These are phyloP conservation scores for Cyaniris semiargus DNA, from an alignment of 2,888 invertebrate genomes.

Conservation along the genomic window DNA sequence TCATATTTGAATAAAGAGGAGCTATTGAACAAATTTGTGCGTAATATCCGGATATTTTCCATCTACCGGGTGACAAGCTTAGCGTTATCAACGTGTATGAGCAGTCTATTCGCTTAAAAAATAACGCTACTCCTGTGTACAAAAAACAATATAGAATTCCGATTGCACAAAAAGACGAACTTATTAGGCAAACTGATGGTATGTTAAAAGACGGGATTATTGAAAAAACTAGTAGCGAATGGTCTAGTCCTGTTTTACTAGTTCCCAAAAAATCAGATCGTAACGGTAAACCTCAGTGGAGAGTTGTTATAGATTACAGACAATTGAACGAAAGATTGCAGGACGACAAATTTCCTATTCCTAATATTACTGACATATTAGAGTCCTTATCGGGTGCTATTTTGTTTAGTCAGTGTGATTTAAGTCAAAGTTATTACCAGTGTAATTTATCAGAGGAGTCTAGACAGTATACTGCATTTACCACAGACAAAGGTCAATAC, in stretches of 20 bases:
- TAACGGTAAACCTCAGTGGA: neutral
- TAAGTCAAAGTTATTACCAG: conserved; percentile 31
- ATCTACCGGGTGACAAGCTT: too few species aligned
- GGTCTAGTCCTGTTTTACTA: conserved; percentile 8
- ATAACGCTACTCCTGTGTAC: conserved; percentile 1
- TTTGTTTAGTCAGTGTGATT: conserved; percentile 27
- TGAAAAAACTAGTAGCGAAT: conserved; percentile 10
- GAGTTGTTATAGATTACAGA: conserved; percentile 24
- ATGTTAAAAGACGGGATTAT: conserved; percentile 13
- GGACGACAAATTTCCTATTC: conserved; percentile 33
- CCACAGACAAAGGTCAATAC: conserved; percentile 31
- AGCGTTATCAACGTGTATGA: too few species aligned
- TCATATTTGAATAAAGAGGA: too few species aligned
- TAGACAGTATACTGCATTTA: conserved; percentile 35
- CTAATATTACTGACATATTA: conserved; percentile 33
- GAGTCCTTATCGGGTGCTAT: conserved; percentile 31
- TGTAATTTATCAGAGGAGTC: conserved; percentile 17
- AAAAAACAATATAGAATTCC: conserved; percentile 27
- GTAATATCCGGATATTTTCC: too few species aligned
- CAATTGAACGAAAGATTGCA: conserved; percentile 11
- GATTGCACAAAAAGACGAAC: neutral
- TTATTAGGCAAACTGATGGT: conserved; percentile 6
- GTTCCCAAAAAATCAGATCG: conserved; percentile 12
- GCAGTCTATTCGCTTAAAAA: too few species aligned
- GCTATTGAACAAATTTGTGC: too few species aligned